phyloP scores from a whole-genome alignment of 2,888 invertebrate genomes.

The Pilophorus perplexus region DNA sequence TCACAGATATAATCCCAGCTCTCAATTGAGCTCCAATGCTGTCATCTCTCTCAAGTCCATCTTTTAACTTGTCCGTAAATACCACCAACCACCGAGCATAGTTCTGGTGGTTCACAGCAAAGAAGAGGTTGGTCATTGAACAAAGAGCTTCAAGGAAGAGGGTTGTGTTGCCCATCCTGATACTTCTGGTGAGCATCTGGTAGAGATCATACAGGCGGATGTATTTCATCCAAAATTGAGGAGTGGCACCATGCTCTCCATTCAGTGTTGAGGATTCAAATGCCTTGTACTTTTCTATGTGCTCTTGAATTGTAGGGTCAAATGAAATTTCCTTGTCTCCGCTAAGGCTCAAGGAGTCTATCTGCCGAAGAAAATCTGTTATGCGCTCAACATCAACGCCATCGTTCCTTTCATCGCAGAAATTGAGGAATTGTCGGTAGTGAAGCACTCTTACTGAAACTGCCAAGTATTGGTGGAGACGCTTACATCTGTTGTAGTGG shows the following conservation, averaged over 20 bases:
- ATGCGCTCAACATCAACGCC: too few relatives aligned
- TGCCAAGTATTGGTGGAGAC: neutral
- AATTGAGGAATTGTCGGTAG: too few relatives aligned
- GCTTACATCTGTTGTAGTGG: slow-evolving; percentile 12
- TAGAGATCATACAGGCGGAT: slow-evolving; percentile 49
- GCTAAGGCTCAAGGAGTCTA: neutral
- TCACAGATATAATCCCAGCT: slow-evolving; percentile 50
- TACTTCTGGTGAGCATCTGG: slow-evolving; percentile 48
- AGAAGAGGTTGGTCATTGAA: slow-evolving; percentile 51
- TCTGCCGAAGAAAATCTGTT: neutral
- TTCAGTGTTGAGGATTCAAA: slow-evolving; percentile 7
- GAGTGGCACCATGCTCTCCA: slow-evolving; percentile 50
- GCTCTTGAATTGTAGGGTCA: too few relatives aligned
- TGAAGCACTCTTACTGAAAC: neutral
- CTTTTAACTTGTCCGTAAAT: slow-evolving; percentile 50
- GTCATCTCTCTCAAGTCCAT: slow-evolving; percentile 50
- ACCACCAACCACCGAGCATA: slow-evolving; percentile 51
- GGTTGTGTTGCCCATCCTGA: slow-evolving; percentile 50
- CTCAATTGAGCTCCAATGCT: slow-evolving; percentile 48
- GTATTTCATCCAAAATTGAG: slow-evolving; percentile 50
- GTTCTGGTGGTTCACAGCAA: slow-evolving; percentile 51
- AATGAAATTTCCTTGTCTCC: neutral
- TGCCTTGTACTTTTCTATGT: neutral
- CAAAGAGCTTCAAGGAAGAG: slow-evolving; percentile 49
- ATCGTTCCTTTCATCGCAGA: too few relatives aligned